Evolutionary conservation across 1,140 invertebrate species (phyloP).

Genomic region (Gyrodactylus salaris): DNA sequence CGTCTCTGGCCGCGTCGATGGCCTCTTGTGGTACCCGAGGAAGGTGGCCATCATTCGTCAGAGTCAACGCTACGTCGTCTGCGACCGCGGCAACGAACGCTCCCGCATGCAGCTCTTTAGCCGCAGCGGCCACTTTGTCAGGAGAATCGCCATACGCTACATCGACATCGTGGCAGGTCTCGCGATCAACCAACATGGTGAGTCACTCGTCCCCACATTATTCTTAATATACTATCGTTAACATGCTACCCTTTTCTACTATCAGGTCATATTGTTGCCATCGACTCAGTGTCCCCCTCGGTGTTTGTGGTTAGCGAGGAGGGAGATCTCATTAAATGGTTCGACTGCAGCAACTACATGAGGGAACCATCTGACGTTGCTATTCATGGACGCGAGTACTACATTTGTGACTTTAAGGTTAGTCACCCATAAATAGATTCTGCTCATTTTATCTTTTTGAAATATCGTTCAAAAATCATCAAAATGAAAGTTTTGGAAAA

Average conservation of each 20-base stretch:
- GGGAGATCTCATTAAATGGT: slow-evolving; percentile 60
- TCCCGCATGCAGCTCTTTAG: slow-evolving; percentile 70
- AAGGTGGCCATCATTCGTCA: slow-evolving; percentile 58
- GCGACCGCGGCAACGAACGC: slow-evolving; percentile 68
- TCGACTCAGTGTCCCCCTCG: slow-evolving; percentile 77
- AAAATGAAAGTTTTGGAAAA: too few species aligned
- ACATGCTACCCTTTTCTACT: too few species aligned
- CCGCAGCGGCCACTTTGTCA: slow-evolving; percentile 30
- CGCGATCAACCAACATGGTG: slow-evolving; percentile 38
- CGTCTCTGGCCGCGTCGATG: slow-evolving; percentile 33
- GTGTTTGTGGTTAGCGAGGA: slow-evolving; percentile 65
- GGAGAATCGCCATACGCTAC: slow-evolving; percentile 62
- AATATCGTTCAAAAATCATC: too few species aligned
- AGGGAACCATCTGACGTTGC: slow-evolving; percentile 77
- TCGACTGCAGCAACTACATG: slow-evolving; percentile 83
- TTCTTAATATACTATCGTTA: background rate
- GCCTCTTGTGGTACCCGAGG: slow-evolving; percentile 71
- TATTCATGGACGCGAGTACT: slow-evolving; percentile 63
- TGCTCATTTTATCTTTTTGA: background rate
- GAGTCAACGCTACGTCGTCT: slow-evolving; percentile 40
- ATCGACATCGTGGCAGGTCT: slow-evolving; percentile 87
- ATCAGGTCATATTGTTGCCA: slow-evolving; percentile 46
- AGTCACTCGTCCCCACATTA: background rate
- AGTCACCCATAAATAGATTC: background rate
- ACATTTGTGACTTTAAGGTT: slow-evolving; percentile 71